phyloP scores from a whole-genome alignment of 1,140 invertebrate genomes.

The Pentalonia nigronervosa region DNA sequence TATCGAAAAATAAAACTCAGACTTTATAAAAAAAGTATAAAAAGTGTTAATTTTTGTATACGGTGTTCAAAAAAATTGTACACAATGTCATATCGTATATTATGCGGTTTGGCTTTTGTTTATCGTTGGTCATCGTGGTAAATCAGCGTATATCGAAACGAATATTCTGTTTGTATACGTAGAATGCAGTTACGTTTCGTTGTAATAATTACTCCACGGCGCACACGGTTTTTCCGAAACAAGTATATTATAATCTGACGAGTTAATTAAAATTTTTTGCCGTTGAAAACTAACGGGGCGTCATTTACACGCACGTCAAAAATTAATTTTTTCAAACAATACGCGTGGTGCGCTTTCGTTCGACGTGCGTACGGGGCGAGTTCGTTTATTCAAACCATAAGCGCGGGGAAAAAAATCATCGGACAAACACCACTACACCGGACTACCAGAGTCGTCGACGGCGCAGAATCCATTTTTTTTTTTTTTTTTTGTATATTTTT shows the following conservation, averaged over 20 bases:
- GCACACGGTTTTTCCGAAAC: neutral
- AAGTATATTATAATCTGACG: neutral
- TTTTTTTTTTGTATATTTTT: neutral
- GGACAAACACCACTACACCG: neutral
- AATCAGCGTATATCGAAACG: neutral
- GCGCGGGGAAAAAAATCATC: neutral
- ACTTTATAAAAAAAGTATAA: neutral
- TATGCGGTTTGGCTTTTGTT: neutral
- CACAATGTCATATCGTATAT: neutral
- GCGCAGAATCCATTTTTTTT: slow-evolving; percentile 2
- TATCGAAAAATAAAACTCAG: neutral
- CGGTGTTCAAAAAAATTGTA: neutral
- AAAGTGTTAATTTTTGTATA: neutral
- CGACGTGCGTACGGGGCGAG: neutral
- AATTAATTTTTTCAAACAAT: slow-evolving; percentile 9
- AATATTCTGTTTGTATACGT: neutral
- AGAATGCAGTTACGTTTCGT: neutral
- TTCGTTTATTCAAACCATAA: neutral
- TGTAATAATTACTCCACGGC: neutral
- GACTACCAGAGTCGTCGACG: too few relatives aligned
- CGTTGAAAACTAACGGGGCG: neutral
- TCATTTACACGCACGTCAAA: neutral
- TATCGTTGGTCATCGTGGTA: neutral
- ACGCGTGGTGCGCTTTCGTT: neutral
- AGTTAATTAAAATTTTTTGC: neutral